Conservation (phyloP, 2,888 invertebrate species). For the Priocnemis perturbator region DNA sequence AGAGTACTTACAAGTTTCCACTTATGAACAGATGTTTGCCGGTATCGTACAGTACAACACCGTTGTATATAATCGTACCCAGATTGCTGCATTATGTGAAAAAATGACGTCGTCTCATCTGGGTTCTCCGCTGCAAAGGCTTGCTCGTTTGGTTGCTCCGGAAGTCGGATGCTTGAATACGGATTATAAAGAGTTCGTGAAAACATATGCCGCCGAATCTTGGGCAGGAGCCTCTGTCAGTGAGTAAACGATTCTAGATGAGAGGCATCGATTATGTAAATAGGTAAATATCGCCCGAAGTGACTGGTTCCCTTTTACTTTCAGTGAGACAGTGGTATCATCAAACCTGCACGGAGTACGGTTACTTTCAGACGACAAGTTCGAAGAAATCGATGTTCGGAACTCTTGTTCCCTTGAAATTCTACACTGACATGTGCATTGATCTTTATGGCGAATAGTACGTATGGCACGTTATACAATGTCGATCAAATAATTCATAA, state of each 20-base stretch:
- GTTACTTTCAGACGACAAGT: slow-evolving; percentile 87
- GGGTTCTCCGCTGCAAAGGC: slow-evolving; percentile 56
- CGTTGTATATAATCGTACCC: slow-evolving; percentile 26
- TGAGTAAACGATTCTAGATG: not conserved
- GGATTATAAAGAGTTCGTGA: slow-evolving; percentile 49
- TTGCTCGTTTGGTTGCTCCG: slow-evolving; percentile 38
- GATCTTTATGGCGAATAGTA: slow-evolving; percentile 75
- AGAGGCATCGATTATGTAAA: not conserved
- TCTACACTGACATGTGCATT: slow-evolving; percentile 75
- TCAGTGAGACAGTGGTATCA: slow-evolving; percentile 86
- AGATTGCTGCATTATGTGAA: slow-evolving; percentile 54
- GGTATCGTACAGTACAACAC: slow-evolving; percentile 62
- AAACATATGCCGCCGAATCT: slow-evolving; percentile 25
- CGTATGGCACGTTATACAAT: slow-evolving; percentile 27
- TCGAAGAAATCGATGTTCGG: slow-evolving; percentile 81
- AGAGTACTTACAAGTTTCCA: too few relatives aligned
- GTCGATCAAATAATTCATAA: not conserved
- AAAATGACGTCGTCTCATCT: slow-evolving; percentile 50
- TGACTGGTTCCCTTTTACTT: too few relatives aligned
- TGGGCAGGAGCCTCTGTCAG: slow-evolving; percentile 41
- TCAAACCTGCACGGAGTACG: slow-evolving; percentile 92
- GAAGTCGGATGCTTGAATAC: slow-evolving; percentile 36
- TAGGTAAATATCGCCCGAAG: not conserved
- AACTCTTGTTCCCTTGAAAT: slow-evolving; percentile 75
- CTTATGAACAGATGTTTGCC: slow-evolving; percentile 55